Evolutionary conservation across 2,113 vertebrate species (phyloP).

Genomic region (Dinomys branickii): DNA sequence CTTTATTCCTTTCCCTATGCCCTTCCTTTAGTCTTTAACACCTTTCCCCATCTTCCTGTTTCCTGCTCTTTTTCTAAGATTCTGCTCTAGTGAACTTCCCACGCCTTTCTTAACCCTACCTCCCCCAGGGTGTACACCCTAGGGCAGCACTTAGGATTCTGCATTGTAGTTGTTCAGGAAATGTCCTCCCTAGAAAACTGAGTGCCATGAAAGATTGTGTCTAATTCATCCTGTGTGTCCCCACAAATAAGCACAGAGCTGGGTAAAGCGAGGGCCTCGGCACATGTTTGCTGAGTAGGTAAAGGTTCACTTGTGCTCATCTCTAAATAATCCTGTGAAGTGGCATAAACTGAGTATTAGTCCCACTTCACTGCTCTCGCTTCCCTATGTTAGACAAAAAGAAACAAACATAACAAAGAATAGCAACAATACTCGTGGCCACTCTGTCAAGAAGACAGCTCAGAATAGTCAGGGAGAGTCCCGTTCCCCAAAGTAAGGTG

Average conservation of each 20-base stretch:
- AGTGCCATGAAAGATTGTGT: background rate
- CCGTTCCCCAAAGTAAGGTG: background rate
- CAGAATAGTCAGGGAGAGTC: background rate
- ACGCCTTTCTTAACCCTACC: background rate
- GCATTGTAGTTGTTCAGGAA: background rate
- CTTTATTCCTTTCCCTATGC: background rate
- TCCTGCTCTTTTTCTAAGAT: conserved; percentile 7
- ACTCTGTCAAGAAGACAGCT: background rate
- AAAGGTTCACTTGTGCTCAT: background rate
- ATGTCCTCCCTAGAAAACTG: background rate
- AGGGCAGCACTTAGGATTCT: background rate
- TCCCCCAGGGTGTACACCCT: background rate
- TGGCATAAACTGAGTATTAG: background rate
- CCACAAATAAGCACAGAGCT: background rate
- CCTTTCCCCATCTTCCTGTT: background rate
- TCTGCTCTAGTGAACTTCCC: background rate
- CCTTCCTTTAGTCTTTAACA: background rate
- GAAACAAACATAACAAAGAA: background rate
- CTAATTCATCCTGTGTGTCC: background rate
- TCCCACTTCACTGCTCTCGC: background rate
- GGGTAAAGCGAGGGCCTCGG: background rate
- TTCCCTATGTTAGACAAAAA: background rate
- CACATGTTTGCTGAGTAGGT: background rate
- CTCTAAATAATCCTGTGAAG: background rate
- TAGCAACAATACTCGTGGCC: background rate